A percentile compares a stretch with the other conserved stretches of the same genome.
Conservation (phyloP, 2,888 invertebrate species). For the Rapana venosa region DNA sequence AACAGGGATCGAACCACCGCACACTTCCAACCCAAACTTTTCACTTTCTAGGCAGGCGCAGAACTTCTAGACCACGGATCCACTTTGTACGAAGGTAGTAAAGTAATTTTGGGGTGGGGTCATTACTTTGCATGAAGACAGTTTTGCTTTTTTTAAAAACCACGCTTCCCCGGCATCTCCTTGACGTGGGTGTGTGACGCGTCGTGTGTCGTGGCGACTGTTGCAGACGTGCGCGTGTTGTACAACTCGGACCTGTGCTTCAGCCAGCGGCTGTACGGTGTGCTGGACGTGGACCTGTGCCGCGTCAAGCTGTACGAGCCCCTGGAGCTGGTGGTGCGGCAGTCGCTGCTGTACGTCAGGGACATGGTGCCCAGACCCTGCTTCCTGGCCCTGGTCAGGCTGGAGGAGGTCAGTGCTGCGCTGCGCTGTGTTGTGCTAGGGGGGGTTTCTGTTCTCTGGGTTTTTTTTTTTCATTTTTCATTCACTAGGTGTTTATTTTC, state of each 20-base stretch:
- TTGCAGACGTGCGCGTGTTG: slow-evolving; percentile 73
- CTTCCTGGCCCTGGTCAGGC: slow-evolving; percentile 74
- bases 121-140: too few species aligned
- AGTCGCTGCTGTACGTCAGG: slow-evolving; percentile 76
- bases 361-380: slow-evolving; percentile 77
- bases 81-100: too few species aligned
- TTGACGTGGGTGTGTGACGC: too few species aligned
- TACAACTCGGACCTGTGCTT: slow-evolving; percentile 76
- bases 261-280: slow-evolving; percentile 74
- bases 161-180: too few species aligned
- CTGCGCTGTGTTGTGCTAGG: not conserved
- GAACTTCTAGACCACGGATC: too few species aligned
- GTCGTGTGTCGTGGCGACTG: not conserved
- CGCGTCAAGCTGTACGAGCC: slow-evolving; percentile 77
- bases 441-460: not conserved
- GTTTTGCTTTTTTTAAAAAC: too few species aligned
- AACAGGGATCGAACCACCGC: too few species aligned
- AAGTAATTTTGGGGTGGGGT: too few species aligned
- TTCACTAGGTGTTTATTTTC: too few species aligned
- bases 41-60: too few species aligned
- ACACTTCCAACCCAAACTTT: too few species aligned
- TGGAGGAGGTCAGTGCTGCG: slow-evolving; percentile 68
- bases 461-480: too few species aligned
- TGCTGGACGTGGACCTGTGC: slow-evolving; percentile 76
- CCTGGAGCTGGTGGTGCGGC: slow-evolving; percentile 72